phyloP scores from a whole-genome alignment of 2,797 vertebrate genomes.

The Artibeus jamaicensis region DNA sequence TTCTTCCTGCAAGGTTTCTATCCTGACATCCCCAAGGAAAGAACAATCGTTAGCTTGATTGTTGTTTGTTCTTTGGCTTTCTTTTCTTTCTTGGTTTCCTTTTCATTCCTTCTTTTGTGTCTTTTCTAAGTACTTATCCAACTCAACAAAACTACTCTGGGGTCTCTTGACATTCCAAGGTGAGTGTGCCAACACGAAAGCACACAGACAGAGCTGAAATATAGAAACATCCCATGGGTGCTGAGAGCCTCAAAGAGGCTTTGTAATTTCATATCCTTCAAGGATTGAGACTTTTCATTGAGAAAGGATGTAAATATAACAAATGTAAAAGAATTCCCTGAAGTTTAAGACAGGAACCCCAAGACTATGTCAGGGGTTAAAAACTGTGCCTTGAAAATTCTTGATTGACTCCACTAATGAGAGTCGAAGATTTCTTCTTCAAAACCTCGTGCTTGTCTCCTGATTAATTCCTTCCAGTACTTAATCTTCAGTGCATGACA shows the following conservation, averaged over 20 bases:
- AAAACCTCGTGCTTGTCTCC: conserved; percentile 69
- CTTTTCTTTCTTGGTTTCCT: neutral
- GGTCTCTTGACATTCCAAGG: neutral
- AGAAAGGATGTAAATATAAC: conserved; percentile 69
- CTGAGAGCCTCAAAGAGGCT: conserved; percentile 58
- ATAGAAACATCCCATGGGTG: conserved; percentile 23
- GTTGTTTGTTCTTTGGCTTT: neutral
- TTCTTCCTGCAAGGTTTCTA: neutral
- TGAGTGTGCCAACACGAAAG: neutral
- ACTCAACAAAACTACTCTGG: neutral
- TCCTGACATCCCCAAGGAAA: neutral
- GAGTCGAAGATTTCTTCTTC: conserved; percentile 70
- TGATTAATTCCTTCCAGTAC: conserved; percentile 73
- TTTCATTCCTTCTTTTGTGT: neutral
- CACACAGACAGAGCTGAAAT: neutral
- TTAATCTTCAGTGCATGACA: conserved; percentile 79
- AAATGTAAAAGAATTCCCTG: conserved; percentile 64
- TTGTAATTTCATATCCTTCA: conserved; percentile 67
- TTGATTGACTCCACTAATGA: conserved; percentile 79
- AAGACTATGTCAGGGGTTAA: conserved; percentile 73
- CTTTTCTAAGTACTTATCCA: neutral
- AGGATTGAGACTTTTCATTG: conserved; percentile 68
- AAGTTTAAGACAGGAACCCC: conserved; percentile 71
- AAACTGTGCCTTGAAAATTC: conserved; percentile 68
- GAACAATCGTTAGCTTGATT: neutral